Evolutionary conservation across 1,140 invertebrate species (phyloP).

Genomic region (Harlomillsia oculata): DNA sequence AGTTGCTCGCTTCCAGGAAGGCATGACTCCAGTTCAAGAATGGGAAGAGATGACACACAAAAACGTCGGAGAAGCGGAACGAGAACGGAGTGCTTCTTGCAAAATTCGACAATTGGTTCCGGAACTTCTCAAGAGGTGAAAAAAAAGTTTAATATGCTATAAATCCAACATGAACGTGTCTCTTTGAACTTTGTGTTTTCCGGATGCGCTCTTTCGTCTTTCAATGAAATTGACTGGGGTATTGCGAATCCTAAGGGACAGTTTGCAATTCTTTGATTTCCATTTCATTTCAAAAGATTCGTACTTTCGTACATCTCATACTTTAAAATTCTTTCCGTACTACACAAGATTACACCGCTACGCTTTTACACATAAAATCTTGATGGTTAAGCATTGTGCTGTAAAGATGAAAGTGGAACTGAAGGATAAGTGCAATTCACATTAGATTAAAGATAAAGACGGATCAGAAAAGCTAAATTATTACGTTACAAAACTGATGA

Average conservation of each 20-base stretch:
- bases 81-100: conserved; percentile 29
- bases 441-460: no score
- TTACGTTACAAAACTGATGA: no score
- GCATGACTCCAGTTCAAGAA: conserved; percentile 37
- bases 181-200: no score
- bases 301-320: not conserved
- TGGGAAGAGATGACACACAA: conserved; percentile 33
- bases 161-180: no score
- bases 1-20: conserved; percentile 56
- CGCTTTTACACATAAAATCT: no score
- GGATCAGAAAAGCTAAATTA: no score
- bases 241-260: not conserved
- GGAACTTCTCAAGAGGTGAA: conserved; percentile 31
- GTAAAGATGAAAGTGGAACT: no score
- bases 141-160: not conserved
- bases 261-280: not conserved
- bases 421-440: no score
- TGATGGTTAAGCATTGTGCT: no score
- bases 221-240: not conserved
- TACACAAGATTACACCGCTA: no score
- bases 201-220: no score
- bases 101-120: conserved; percentile 29
- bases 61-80: conserved; percentile 32
- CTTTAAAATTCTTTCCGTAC: not conserved
- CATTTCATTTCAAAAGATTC: not conserved